phyloP scores from a whole-genome alignment of 2,113 vertebrate species.

The Arizona elegans region DNA sequence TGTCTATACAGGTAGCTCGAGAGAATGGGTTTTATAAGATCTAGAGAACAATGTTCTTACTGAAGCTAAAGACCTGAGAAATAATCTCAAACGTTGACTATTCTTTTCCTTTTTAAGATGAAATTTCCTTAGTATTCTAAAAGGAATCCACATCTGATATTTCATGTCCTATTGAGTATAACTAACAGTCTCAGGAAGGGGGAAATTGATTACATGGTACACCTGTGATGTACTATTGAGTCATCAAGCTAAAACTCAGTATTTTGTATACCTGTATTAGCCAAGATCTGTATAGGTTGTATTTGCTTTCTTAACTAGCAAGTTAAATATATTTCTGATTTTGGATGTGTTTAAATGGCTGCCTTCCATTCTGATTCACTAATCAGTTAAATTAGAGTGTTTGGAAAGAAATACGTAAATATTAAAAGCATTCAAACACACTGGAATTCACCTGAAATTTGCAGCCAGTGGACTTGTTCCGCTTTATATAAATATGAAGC shows the following conservation, averaged over 20 bases:
- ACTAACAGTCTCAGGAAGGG: not conserved
- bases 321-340: not conserved
- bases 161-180: not conserved
- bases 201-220: not conserved
- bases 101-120: not conserved
- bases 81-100: not conserved
- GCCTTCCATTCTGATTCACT: not conserved
- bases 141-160: not conserved
- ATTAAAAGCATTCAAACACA: not conserved
- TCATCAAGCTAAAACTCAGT: not conserved
- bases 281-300: not conserved
- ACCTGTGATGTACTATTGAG: not conserved
- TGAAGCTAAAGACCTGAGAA: not conserved
- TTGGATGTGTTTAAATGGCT: not conserved
- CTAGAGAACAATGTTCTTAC: not conserved
- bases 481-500: slow-evolving; percentile 13
- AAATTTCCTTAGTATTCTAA: not conserved
- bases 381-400: not conserved
- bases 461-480: slow-evolving; percentile 7
- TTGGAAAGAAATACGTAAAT: not conserved
- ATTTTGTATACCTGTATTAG: not conserved
- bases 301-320: not conserved
- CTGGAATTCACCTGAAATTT: not conserved
- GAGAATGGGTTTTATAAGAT: not conserved
- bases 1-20: not conserved